Evolutionary conservation across 2,113 vertebrate species (phyloP).

Genomic region (Eolophus roseicapilla): DNA sequence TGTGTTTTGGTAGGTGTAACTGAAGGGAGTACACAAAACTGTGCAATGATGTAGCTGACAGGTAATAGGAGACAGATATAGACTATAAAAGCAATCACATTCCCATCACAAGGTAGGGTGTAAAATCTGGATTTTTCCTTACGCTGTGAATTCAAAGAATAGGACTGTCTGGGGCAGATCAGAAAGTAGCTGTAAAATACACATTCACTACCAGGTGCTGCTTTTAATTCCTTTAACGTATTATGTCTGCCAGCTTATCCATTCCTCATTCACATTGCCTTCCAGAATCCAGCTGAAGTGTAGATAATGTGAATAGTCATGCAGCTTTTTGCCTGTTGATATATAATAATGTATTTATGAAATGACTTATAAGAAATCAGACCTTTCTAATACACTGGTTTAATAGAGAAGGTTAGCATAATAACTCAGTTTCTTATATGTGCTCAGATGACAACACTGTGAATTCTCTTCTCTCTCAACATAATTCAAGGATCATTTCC

Average conservation of each 20-base stretch:
- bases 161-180: background rate
- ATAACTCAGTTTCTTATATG: background rate
- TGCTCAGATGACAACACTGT: background rate
- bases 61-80: background rate
- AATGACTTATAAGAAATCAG: background rate
- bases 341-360: background rate
- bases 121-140: background rate
- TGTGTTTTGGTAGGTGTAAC: background rate
- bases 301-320: background rate
- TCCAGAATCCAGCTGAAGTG: background rate
- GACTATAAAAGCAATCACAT: background rate
- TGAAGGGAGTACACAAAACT: background rate
- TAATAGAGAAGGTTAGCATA: background rate
- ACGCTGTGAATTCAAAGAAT: background rate
- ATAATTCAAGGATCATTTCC: conserved; percentile 24
- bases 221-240: background rate
- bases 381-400: background rate
- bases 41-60: background rate
- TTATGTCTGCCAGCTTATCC: background rate
- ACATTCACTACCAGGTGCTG: background rate
- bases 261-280: background rate
- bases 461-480: background rate
- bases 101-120: background rate
- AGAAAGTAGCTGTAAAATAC: background rate
- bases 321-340: background rate